Percentiles rank a stretch among this genome's conserved stretches.
These are phyloP conservation scores for Choloepus didactylus DNA, from an alignment of 2,797 vertebrate genomes.

Conservation along the genomic window DNA sequence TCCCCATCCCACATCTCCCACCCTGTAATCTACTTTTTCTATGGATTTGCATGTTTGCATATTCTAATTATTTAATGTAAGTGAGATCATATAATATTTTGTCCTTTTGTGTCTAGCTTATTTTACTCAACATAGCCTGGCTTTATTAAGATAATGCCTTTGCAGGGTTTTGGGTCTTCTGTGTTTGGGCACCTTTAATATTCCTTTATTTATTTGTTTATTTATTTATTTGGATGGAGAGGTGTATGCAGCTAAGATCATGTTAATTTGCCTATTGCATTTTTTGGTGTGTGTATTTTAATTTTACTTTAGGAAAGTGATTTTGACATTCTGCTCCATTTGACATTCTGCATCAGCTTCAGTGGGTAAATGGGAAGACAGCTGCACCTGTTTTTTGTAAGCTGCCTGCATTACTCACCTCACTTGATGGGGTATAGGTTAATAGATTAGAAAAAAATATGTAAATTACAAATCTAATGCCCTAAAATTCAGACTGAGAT, in stretches of 20 bases:
- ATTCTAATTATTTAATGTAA: too few species aligned
- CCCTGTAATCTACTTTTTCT: too few species aligned
- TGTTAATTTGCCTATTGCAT: background rate
- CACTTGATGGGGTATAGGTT: background rate
- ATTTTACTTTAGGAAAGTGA: constrained; percentile 46
- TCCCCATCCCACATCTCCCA: too few species aligned
- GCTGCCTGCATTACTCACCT: background rate
- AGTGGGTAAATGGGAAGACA: background rate
- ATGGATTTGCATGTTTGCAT: too few species aligned
- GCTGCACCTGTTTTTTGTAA: background rate
- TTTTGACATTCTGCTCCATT: background rate
- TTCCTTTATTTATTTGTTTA: background rate
- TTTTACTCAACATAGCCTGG: background rate
- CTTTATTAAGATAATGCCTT: background rate
- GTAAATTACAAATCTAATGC: background rate
- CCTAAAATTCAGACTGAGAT: constrained; percentile 21
- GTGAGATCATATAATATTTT: too few species aligned
- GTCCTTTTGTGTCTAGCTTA: too few species aligned
- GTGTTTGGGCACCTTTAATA: background rate
- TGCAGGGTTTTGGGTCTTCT: constrained; percentile 1
- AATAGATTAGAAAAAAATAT: background rate
- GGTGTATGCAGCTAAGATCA: background rate
- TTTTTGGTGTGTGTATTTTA: background rate
- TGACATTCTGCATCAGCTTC: background rate
- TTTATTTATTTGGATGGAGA: background rate